Evolutionary conservation across 2,797 vertebrate genomes (phyloP).

Genomic region (Limosa lapponica): DNA sequence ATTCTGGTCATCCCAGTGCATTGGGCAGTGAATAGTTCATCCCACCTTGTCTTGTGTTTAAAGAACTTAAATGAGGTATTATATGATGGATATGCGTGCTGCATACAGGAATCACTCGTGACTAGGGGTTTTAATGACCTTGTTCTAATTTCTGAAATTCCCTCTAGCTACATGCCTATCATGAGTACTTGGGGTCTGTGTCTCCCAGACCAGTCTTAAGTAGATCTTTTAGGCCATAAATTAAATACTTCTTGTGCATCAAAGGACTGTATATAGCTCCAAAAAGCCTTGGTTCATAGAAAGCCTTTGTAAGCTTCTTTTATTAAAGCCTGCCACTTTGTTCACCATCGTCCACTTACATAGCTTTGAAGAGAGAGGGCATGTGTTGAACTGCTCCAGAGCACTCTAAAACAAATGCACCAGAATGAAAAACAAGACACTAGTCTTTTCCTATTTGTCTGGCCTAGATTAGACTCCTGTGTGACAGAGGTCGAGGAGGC

Average conservation of each 20-base stretch:
- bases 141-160: neutral
- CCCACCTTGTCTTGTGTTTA: neutral
- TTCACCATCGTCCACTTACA: neutral
- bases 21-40: neutral
- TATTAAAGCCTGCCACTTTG: neutral
- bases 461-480: neutral
- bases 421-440: neutral
- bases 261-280: neutral
- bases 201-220: neutral
- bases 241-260: neutral
- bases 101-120: neutral
- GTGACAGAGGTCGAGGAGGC: neutral
- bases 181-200: neutral
- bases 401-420: neutral
- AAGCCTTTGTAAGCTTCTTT: neutral
- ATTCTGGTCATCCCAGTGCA: neutral
- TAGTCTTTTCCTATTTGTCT: neutral
- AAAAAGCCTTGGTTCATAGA: neutral
- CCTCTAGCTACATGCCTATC: neutral
- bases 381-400: neutral
- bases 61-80: neutral
- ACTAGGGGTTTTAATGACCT: neutral
- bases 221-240: neutral
- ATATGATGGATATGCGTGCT: neutral
- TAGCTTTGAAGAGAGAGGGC: neutral